Base-by-base conservation (phyloP, 2,113 vertebrate species). In the Tupaia chinensis region DNA sequence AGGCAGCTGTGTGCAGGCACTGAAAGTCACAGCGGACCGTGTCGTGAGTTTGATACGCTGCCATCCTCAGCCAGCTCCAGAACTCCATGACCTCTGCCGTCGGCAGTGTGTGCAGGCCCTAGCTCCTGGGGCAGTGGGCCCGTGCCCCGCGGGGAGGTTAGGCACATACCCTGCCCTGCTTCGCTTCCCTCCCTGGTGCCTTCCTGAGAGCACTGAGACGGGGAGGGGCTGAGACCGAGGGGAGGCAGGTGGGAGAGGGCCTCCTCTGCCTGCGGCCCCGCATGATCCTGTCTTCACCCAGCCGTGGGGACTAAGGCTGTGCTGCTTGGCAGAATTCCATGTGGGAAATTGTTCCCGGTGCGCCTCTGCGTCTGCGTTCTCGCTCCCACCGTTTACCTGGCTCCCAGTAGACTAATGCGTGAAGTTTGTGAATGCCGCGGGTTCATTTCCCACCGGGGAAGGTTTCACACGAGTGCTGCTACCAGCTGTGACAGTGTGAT, bases 331-430 rank as follows among this genome's bases (percentile, higher is more conserved):
- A 56, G 23, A 82, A 53, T 22, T 19, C 79, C 29, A 56, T 7
- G 0, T n/a, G 16, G 3, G 2, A 0, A 0, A 7, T 23, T 4
- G 27, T 61, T 17, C 32, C 15, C 70, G 20, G 60, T 32, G 8
- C 0, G 0, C 23, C 22, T 54, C 19, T 10, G 10, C 0, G 1
- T 15, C 16, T 6, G 11, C 0, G 1, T 15, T 20, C 13, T 25
- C 1, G 11, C 72, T 23, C 13, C 44, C 13, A 1, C 69, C 53
- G 70, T 9, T 25, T 5, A 1, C 15, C 7, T 25, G 14, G 27
- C n/a, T 63, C 16, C 72, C 65, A 12, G 1, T 23, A 61, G 74
- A 29, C 66, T 54, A 19, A 12, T 1, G 5, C 4, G 0, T 20
- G 74, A 25, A 11, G 23, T 27, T 32, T 20, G 29, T 44, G 10